Evolutionary conservation across 2,113 vertebrate species (phyloP).

Genomic region (Pyrgilauda ruficollis): DNA sequence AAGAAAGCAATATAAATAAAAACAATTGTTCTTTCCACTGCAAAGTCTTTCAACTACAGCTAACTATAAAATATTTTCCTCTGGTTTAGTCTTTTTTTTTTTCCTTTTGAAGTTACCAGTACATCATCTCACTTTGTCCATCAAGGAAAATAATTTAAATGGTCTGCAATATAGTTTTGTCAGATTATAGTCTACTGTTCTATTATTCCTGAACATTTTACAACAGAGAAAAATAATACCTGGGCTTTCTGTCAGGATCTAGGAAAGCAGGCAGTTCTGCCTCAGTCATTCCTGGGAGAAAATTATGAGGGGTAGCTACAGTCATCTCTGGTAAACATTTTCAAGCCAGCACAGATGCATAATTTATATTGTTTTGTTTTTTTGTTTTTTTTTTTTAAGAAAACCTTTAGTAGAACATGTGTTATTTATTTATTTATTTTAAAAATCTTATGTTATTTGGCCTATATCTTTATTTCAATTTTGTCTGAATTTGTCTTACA

Average conservation of each 20-base stretch:
- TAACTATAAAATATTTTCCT: not conserved
- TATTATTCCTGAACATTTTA: not conserved
- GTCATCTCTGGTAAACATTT: not conserved
- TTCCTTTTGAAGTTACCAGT: not conserved
- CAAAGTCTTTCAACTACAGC: not conserved
- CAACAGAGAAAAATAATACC: not conserved
- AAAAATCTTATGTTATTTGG: not conserved
- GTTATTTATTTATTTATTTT: not conserved
- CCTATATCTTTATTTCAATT: not conserved
- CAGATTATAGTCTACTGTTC: not conserved
- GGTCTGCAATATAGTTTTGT: not conserved
- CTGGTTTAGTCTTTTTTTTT: not conserved
- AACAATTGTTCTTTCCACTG: not conserved
- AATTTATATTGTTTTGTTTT: conserved; percentile 37
- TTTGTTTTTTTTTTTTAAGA: not conserved
- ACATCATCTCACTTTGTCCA: not conserved
- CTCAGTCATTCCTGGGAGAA: conserved; percentile 27
- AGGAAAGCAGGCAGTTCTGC: conserved; percentile 11
- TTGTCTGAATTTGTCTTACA: not conserved
- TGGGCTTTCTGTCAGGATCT: not conserved
- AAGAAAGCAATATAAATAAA: not conserved
- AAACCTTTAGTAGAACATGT: not conserved
- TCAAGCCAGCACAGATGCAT: conserved; percentile 23
- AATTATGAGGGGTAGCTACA: not conserved
- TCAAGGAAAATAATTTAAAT: not conserved